These are phyloP conservation scores for Bagarius yarrelli DNA, from an alignment of 2,113 vertebrate species.

Conservation along the genomic window DNA sequence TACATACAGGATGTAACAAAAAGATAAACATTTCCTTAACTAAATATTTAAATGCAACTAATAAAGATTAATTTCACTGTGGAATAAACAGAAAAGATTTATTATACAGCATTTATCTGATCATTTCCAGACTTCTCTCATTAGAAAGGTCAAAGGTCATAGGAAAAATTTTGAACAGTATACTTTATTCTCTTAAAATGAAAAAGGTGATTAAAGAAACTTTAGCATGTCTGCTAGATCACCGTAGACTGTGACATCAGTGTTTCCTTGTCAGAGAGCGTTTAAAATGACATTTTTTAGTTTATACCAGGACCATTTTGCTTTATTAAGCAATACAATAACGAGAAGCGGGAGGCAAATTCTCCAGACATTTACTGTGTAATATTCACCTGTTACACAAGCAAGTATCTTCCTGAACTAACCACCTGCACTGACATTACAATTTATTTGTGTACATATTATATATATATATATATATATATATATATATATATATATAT, in stretches of 20 bases:
- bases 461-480: too few relatives aligned
- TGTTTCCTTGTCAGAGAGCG: neutral
- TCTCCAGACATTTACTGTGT: neutral
- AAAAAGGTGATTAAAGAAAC: neutral
- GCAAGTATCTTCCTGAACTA: too few relatives aligned
- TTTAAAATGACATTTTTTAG: neutral
- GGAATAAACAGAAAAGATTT: neutral
- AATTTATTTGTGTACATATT: too few relatives aligned
- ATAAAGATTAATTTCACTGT: neutral
- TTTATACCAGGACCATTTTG: neutral
- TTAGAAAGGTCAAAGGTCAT: neutral
- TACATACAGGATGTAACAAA: neutral
- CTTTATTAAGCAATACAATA: neutral
- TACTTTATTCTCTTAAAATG: neutral
- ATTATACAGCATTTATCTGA: neutral
- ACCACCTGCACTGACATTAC: too few relatives aligned
- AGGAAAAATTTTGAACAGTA: neutral
- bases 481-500: too few relatives aligned
- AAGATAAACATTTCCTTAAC: neutral
- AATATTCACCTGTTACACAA: too few relatives aligned
- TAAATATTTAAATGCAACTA: conserved; percentile 25
- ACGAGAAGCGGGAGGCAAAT: neutral
- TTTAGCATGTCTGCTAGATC: neutral
- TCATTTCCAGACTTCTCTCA: neutral
- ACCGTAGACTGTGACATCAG: neutral